Conservation (phyloP, 37 sponge, comb jelly and placozoan genomes). For the Spongia lamella region DNA sequence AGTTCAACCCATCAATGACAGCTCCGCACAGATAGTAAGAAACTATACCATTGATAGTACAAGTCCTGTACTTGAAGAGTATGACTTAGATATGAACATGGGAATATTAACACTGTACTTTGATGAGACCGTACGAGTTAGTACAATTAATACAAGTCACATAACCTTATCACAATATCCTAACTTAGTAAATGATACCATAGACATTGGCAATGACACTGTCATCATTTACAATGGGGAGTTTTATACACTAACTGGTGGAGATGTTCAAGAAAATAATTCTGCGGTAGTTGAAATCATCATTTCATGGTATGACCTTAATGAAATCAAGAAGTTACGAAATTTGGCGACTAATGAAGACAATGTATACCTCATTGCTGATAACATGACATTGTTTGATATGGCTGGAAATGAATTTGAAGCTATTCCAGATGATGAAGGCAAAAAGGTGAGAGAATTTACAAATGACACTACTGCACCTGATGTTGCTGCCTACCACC, state of each 20-base stretch:
- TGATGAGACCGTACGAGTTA: conserved; percentile 81
- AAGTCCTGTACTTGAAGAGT: conserved; percentile 48
- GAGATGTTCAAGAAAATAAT: conserved; percentile 56
- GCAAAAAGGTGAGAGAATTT: conserved; percentile 32
- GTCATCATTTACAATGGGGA: conserved; percentile 4
- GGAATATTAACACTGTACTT: conserved; percentile 69
- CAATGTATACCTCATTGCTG: conserved; percentile 65
- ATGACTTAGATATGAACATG: conserved; percentile 78
- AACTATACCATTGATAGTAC: conserved; percentile 67
- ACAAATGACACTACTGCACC: conserved; percentile 78
- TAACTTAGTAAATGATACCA: not conserved
- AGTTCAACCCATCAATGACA: conserved; percentile 43
- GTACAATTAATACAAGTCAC: conserved; percentile 43
- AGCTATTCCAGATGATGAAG: conserved; percentile 42
- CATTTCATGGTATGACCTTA: conserved; percentile 75
- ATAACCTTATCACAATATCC: conserved; percentile 54
- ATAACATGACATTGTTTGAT: conserved; percentile 44
- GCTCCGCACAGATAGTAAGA: conserved; percentile 36
- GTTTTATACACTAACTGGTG: conserved; percentile 72
- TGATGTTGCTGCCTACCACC: conserved; percentile 49
- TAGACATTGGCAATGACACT: not conserved
- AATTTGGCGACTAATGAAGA: conserved; percentile 55
- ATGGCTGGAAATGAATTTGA: conserved; percentile 76
- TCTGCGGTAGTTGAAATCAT: conserved; percentile 56
- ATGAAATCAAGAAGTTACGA: conserved; percentile 76